Conservation (phyloP, 2,113 vertebrate species). For the Ranitomeya variabilis region DNA sequence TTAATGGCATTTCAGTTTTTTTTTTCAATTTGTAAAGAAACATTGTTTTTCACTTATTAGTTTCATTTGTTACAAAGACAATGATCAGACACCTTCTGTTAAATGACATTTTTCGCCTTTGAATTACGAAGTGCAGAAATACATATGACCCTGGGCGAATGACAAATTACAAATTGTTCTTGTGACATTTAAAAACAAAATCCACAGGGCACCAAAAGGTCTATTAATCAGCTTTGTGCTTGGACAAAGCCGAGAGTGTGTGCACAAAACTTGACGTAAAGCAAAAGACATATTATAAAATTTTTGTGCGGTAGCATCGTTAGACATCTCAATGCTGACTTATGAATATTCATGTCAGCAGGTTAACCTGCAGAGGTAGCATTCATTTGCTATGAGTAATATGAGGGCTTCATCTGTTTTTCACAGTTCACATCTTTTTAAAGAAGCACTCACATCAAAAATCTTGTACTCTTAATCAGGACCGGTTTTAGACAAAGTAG, state of each 20-base stretch:
- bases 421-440: background rate
- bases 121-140: slow-evolving; percentile 31
- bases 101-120: slow-evolving; percentile 33
- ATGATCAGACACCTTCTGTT: slow-evolving; percentile 3
- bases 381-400: slow-evolving; percentile 1
- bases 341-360: slow-evolving; percentile 38
- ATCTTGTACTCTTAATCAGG: too few relatives aligned
- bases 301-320: slow-evolving; percentile 23
- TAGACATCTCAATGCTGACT: background rate
- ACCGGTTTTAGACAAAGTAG: too few relatives aligned
- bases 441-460: too few relatives aligned
- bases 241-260: slow-evolving; percentile 12
- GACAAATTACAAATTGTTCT: slow-evolving; percentile 53
- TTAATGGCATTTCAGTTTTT: background rate
- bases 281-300: background rate
- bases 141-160: slow-evolving; percentile 33
- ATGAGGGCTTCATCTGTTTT: background rate
- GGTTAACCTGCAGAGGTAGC: slow-evolving; percentile 27
- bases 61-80: slow-evolving; percentile 6
- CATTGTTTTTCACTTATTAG: background rate
- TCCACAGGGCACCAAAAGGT: slow-evolving; percentile 43
- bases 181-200: slow-evolving; percentile 56
- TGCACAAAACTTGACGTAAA: slow-evolving; percentile 43
- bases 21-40: background rate
- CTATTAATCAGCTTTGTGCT: slow-evolving; percentile 42